Conservation (phyloP, 2,797 vertebrate genomes). For the Lagothrix lagotricha region DNA sequence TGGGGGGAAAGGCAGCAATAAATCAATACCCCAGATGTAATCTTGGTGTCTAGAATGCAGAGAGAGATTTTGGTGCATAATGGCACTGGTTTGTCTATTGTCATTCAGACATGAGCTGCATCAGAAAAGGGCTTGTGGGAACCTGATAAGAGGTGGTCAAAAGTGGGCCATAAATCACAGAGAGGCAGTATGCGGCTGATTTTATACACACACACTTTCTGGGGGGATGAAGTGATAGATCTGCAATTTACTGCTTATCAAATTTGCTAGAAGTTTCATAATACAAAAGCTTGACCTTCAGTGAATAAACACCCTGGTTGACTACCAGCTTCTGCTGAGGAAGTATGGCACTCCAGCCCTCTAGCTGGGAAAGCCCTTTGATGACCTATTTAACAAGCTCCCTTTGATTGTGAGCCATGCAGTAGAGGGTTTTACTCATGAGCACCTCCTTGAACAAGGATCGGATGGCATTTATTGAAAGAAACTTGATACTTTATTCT, state of each 20-base stretch:
- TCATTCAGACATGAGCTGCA: slow-evolving; percentile 95
- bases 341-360: slow-evolving; percentile 78
- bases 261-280: slow-evolving; percentile 92
- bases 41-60: slow-evolving; percentile 97
- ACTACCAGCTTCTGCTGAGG: slow-evolving; percentile 81
- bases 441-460: slow-evolving; percentile 75
- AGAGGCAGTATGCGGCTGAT: slow-evolving; percentile 89
- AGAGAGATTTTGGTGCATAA: slow-evolving; percentile 94
- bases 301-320: slow-evolving; percentile 88
- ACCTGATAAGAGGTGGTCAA: slow-evolving; percentile 96
- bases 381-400: slow-evolving; percentile 71
- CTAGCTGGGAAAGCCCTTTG: slow-evolving; percentile 42
- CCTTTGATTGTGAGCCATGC: slow-evolving; percentile 52
- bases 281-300: slow-evolving; percentile 94
- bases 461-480: slow-evolving; percentile 73
- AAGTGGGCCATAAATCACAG: slow-evolving; percentile 97
- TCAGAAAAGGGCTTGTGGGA: slow-evolving; percentile 93
- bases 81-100: slow-evolving; percentile 95
- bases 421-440: slow-evolving; percentile 71
- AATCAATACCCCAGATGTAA: slow-evolving; percentile 98
- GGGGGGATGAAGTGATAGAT: slow-evolving; percentile 87
- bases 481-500: slow-evolving; percentile 74
- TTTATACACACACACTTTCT: slow-evolving; percentile 87
- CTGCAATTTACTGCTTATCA: slow-evolving; percentile 94
- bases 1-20: slow-evolving; percentile 85